phyloP scores from a whole-genome alignment of 2,888 invertebrate genomes.

The Embidobia sp. region DNA sequence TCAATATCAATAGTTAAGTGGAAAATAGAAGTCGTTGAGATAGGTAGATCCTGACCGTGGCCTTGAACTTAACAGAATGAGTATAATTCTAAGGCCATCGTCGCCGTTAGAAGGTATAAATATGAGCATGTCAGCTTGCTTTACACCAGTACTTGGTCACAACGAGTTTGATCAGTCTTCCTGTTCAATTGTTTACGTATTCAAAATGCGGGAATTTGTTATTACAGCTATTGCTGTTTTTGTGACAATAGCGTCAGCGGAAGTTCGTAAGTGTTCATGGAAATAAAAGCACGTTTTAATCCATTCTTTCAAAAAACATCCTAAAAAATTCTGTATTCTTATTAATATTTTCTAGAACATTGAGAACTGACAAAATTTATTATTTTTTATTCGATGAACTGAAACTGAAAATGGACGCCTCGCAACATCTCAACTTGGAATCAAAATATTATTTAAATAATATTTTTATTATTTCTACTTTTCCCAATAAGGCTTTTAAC shows the following conservation, averaged over 20 bases:
- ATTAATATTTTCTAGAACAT: too few relatives aligned
- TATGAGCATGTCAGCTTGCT: constrained; percentile 63
- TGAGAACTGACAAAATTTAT: too few relatives aligned
- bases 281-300: too few relatives aligned
- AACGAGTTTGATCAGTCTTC: constrained; percentile 44
- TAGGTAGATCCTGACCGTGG: constrained; percentile 63
- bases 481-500: too few relatives aligned
- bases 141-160: constrained; percentile 65
- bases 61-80: constrained; percentile 72
- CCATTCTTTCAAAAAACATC: too few relatives aligned
- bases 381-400: too few relatives aligned
- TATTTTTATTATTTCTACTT: too few relatives aligned
- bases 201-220: constrained; percentile 31
- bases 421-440: too few relatives aligned
- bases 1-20: constrained; percentile 26
- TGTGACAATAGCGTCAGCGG: constrained; percentile 48
- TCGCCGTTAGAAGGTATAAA: constrained; percentile 70
- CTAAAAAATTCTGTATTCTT: too few relatives aligned
- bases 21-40: constrained; percentile 36
- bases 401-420: too few relatives aligned
- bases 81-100: constrained; percentile 66
- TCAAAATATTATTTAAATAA: too few relatives aligned
- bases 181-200: constrained; percentile 6
- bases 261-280: constrained; percentile 72
- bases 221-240: constrained; percentile 36